phyloP scores from a whole-genome alignment of 2,888 invertebrate species.

The Polydrusus pterygomalis region DNA sequence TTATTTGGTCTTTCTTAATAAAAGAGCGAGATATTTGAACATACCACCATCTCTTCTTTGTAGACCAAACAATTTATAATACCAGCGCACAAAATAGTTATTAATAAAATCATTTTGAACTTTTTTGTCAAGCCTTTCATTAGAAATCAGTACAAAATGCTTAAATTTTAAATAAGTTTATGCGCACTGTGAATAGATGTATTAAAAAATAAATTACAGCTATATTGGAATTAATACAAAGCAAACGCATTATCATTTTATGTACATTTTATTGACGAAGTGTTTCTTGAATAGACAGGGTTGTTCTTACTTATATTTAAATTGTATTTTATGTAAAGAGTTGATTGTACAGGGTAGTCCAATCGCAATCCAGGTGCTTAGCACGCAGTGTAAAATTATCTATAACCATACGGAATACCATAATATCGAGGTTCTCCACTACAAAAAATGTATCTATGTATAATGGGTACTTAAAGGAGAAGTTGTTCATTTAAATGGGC shows the following conservation, averaged over 20 bases:
- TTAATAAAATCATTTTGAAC: conserved; percentile 3
- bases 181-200: conserved; percentile 30
- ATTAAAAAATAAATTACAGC: conserved; percentile 11
- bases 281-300: background rate
- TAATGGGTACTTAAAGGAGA: no score
- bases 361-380: no score
- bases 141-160: conserved; percentile 47
- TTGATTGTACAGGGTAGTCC: no score
- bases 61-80: background rate
- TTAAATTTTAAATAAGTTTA: conserved; percentile 39
- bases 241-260: background rate
- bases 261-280: background rate
- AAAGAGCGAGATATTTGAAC: no score
- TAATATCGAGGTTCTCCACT: no score
- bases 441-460: no score
- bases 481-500: no score
- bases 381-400: no score
- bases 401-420: no score
- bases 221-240: conserved; percentile 11
- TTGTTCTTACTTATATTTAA: no score
- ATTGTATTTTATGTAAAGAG: no score
- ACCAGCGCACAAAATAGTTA: conserved; percentile 24
- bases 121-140: conserved; percentile 28
- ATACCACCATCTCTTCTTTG: background rate
- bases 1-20: no score